Evolutionary conservation across 2,888 invertebrate genomes (phyloP), one percentile per base, ranked within the genome.

Genomic region (Drosophila rubida): DNA sequence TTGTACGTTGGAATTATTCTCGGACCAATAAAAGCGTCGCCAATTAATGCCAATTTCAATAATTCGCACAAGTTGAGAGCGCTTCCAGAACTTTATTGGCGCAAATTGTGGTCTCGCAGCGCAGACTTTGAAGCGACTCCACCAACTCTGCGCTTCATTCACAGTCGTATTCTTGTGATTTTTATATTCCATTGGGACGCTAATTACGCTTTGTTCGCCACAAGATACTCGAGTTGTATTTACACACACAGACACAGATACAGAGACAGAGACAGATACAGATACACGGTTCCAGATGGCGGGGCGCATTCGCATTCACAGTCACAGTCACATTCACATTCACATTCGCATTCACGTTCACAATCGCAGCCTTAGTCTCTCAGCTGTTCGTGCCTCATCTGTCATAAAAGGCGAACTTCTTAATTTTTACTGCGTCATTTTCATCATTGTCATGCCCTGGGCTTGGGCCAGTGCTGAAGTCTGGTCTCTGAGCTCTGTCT

Each of bases 351-450:
- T 37, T 51, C 35, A 13, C 35, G 13, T 3, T 37, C 35, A 13
- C 35, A 37, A 0, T 13, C 35, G 2, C 7, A 37, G 41, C 4
- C 16, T 35, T 23, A 30, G 25, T 50, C 51, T 27, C 74, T 80
- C 86, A 83, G 87, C 78, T 83, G 78, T 77, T 86, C 87, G 86
- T 84, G 86, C 85, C 86, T 89, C 90, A 90, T 90, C 90, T 89
- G 90, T 90, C 90, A 90, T 88, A 90, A 88, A 75, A 88, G 77
- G 77, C 86, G 85, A 88, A 90, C 88, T 88, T 89, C 87, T 89
- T 87, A 87, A 90, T 89, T 90, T 89, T 75, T 79, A 89, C 90
- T 78, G 77, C 86, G 90, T 90, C 90, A 90, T 90, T 88, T 87
- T 89, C 87, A 84, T 83, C 80, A 77, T 78, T 83, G 82, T 83